Base-by-base conservation (phyloP, 2,888 invertebrate genomes). In the Habroteleia sp. region DNA sequence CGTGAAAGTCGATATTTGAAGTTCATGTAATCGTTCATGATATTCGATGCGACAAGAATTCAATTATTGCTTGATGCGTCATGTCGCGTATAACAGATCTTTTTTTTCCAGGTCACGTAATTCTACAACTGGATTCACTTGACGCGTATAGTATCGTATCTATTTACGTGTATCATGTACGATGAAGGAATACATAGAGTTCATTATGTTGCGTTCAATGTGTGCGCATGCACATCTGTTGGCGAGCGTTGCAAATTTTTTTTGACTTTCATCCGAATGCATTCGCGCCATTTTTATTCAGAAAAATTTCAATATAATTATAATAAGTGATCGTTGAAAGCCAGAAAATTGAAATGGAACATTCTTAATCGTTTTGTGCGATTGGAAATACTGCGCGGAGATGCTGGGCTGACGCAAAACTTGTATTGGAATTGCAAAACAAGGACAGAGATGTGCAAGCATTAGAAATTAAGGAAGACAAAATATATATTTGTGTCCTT, bases 81-180 rank as follows among this genome's bases (percentile, higher is more conserved):
- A 20, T 31, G 74, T 74, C 62, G 60, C 68, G 74, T 52, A 62
- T 46, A 31, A 41, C 56, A 17, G 29, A 41, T 68, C 50, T 56
- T 60, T 62, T 72, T 71, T 79, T 75, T 56, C 56, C 76, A 65
- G 72, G 74, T 74, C 79, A 79, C 79, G 75, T 77, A 74, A 56
- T 60, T 27, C 42, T 35, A 52, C 58, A 73, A 76, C 56, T 73
- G 56, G 71, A 71, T 56, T 58, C 69, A 72, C 74, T 76, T 72
- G 77, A 71, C 77, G 75, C 74, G 74, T 72, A 77, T 46, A 62
- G 58, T 63, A 58, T 44, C 66, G 65, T 74, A 72, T 74, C 68
- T 77, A 77, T 79, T 79, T 77, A 77, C 76, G 41, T 69, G 63
- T 54, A 63, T 74, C 52, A 48, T 68, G 50, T 56, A 66, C 63